Base-by-base conservation (phyloP, 2,113 vertebrate species). In the Edolisoma coerulescens region DNA sequence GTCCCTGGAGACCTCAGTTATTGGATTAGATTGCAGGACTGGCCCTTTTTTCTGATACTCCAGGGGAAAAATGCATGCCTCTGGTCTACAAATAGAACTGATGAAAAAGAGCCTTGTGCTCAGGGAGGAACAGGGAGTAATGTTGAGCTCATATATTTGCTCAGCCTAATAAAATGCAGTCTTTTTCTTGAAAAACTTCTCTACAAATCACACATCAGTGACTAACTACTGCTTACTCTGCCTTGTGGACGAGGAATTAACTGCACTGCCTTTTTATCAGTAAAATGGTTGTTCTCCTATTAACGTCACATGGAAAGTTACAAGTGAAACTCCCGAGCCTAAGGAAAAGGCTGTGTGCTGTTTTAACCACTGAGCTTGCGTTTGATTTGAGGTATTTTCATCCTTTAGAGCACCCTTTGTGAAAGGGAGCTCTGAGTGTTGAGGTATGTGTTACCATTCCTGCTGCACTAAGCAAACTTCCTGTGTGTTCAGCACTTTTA, bases 121-220 rank as follows among this genome's bases (percentile, higher is more conserved):
- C 68, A 47, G 44, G 52, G 88, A 89, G 93, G 74, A 93, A 53
- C 65, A 60, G 86, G 88, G 95, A 97, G 93, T 96, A 95, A 96
- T 88, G 65, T 7, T 98, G 97, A 98, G 92, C 89, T 96, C 97
- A 97, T 97, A 68, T 95, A 90, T 97, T 98, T 98, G 96, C 90
- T 97, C 35, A 97, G 93, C 80, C 87, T 93, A 95, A 97, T 96
- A 97, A 98, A 97, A 97, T 79, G 41, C 78, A 86, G 71, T 64
- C 80, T 84, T 87, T 93, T 90, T 76, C 93, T 88, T 73, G 78
- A 93, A 98, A 93, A 78, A 84, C 41, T 88, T 94, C 89, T 91
- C 79, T 54, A 44, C 17, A 33, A 74, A 91, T 96, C 68, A 41
- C n/a, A 67, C 47, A n/a, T n/a, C 64, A 78, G n/a, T 42, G 59